Conservation (phyloP, 1,140 invertebrate species). For the Pteromalus puparum region DNA sequence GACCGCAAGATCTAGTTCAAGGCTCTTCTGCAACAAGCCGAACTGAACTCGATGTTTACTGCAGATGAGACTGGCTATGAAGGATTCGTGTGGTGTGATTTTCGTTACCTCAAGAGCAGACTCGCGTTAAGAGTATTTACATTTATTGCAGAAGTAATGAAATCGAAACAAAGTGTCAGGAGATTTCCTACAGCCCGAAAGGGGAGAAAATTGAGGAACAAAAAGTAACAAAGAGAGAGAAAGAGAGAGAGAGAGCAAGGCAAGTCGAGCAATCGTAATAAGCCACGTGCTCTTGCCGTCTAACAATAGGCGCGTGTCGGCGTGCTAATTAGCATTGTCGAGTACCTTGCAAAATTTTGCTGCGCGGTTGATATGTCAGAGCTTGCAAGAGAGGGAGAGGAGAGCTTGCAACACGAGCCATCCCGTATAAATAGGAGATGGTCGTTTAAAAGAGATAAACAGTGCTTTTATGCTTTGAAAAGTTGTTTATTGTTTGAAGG, state of each 20-base stretch:
- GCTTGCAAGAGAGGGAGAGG: neutral
- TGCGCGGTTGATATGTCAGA: neutral
- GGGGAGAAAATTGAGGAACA: neutral
- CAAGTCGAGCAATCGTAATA: slow-evolving; percentile 10
- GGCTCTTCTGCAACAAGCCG: neutral
- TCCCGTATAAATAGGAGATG: too few relatives aligned
- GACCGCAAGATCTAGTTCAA: slow-evolving; percentile 40
- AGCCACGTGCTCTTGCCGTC: slow-evolving; percentile 11
- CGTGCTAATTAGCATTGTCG: slow-evolving; percentile 34
- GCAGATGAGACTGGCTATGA: too few relatives aligned
- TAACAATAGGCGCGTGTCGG: slow-evolving; percentile 29
- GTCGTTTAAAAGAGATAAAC: too few relatives aligned
- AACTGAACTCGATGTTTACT: neutral
- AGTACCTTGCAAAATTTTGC: neutral
- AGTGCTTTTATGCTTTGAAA: too few relatives aligned
- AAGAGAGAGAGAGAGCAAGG: neutral
- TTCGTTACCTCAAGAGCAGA: neutral
- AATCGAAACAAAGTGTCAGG: too few relatives aligned
- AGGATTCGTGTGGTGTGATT: neutral
- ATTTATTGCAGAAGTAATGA: too few relatives aligned
- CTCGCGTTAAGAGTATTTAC: too few relatives aligned
- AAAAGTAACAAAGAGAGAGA: neutral
- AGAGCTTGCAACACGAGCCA: too few relatives aligned
- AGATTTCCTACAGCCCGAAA: too few relatives aligned
- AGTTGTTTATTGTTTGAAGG: too few relatives aligned